Percentiles rank a stretch among this genome's conserved stretches.
phyloP scores from a whole-genome alignment of 2,113 vertebrate genomes.

The Oryzias melastigma region DNA sequence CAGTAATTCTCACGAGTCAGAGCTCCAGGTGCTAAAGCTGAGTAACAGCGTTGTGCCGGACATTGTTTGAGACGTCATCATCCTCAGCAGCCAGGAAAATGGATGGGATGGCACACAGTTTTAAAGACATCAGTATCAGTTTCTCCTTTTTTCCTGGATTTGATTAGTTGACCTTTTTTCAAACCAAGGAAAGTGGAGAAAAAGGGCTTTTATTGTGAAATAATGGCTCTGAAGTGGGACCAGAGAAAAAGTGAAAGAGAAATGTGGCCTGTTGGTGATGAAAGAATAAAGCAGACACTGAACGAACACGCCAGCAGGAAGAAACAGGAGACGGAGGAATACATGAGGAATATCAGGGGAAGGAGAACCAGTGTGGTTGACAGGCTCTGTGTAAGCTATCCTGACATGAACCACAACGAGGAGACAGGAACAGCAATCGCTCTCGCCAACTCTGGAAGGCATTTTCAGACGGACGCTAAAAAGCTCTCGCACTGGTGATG shows the following conservation, averaged over 20 bases:
- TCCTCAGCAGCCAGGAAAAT: conserved; percentile 37
- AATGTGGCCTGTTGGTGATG: conserved; percentile 24
- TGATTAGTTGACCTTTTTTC: conserved; percentile 9
- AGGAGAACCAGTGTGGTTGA: conserved; percentile 43
- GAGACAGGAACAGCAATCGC: background rate
- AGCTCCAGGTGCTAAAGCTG: conserved; percentile 50
- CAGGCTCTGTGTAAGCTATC: conserved; percentile 37
- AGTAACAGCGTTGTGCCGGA: conserved; percentile 34
- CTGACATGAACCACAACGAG: conserved; percentile 40
- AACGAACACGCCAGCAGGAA: conserved; percentile 9
- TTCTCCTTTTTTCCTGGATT: background rate
- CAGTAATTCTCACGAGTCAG: conserved; percentile 31
- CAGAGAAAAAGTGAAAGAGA: conserved; percentile 4
- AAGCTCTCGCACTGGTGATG: background rate
- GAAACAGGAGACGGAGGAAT: conserved; percentile 38
- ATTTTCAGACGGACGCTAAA: conserved; percentile 17
- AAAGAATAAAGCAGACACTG: conserved; percentile 39
- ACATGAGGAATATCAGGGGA: conserved; percentile 45
- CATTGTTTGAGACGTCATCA: conserved; percentile 43
- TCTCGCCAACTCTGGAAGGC: conserved; percentile 21
- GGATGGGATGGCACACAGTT: conserved; percentile 20
- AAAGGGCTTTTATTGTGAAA: conserved; percentile 18
- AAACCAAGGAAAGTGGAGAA: conserved; percentile 16
- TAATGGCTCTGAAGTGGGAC: conserved; percentile 1
- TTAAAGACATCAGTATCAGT: conserved; percentile 31